Base-by-base conservation (phyloP, 2,888 invertebrate genomes). In the Labia minor region DNA sequence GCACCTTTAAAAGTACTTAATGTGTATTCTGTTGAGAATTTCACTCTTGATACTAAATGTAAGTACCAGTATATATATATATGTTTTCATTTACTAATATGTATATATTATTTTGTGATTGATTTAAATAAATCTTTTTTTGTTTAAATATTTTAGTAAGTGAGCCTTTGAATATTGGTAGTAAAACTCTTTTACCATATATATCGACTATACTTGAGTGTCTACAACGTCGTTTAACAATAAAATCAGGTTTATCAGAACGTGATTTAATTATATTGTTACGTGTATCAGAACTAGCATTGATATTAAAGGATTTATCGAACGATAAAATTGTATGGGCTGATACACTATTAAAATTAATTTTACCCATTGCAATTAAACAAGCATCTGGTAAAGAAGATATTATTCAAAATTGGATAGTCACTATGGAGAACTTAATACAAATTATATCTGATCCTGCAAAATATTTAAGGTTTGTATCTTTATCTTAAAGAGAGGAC, bases 211-310 rank as follows among this genome's bases (percentile, higher is more conserved):
- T 95, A 70, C 78, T 95, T 66, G 83, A 84, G 70, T 83, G 86
- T 63, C 82, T 92, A 74, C 85, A 87, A 74, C 86, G 85, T 71
- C 81, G 90, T 63, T 81, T 83, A 1, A 80, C 81, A 0, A 80
- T 81, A 69, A 81, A 80, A 1, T 84, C 81, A 70, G 80, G 81
- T 1, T 79, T 91, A 0, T 87, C 85, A 69, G 85, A 83, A 73
- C 81, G 84, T 37, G 90, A 92, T 74, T 78, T 92, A 10, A 79
- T 86, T 19, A 87, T 93, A 69, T 77, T 93, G 1, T 88, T 89
- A 0, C 81, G 89, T 71, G 82, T 91, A 10, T 90, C 92, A 0
- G 87, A 88, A 74, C 80, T 91, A 69, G 88, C 89, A 0, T 82
- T 83, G 8, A 85, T 87, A 67, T 11, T 49, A 11, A 16, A 49